Conservation (phyloP, 2,113 vertebrate species). For the Eulemur macaco region DNA sequence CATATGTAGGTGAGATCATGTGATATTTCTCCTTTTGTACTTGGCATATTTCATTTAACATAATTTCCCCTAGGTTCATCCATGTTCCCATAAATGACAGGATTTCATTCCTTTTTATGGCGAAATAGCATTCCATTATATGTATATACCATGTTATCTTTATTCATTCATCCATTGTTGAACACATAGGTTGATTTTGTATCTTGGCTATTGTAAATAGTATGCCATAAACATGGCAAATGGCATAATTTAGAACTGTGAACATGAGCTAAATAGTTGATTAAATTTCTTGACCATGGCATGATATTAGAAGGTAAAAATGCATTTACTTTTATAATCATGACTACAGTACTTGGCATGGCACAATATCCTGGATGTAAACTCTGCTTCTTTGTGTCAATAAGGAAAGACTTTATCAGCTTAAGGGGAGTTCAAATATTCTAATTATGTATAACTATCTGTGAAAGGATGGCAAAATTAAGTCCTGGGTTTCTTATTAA, state of each 20-base stretch:
- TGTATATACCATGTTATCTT: not conserved
- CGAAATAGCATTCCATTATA: not conserved
- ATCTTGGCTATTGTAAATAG: not conserved
- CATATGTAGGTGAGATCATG: not conserved
- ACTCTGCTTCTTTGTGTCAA: not conserved
- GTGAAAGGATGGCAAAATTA: not conserved
- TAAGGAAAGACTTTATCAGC: not conserved
- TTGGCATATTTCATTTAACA: not conserved
- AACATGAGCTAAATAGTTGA: not conserved
- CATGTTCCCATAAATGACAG: not conserved
- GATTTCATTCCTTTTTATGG: not conserved
- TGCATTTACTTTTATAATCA: not conserved
- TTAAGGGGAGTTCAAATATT: not conserved
- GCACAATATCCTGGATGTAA: not conserved
- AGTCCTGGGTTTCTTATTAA: not conserved
- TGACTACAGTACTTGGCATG: not conserved
- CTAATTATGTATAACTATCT: not conserved
- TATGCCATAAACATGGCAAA: not conserved
- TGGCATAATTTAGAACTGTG: not conserved
- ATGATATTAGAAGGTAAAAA: not conserved
- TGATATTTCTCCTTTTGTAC: not conserved
- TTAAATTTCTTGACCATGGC: not conserved
- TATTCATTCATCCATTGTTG: not conserved
- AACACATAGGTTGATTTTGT: not conserved
- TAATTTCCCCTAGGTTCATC: not conserved